A percentile compares a stretch with the other conserved stretches of the same genome.
Conservation (phyloP, 2,113 vertebrate genomes). For the Enhydra lutris region DNA sequence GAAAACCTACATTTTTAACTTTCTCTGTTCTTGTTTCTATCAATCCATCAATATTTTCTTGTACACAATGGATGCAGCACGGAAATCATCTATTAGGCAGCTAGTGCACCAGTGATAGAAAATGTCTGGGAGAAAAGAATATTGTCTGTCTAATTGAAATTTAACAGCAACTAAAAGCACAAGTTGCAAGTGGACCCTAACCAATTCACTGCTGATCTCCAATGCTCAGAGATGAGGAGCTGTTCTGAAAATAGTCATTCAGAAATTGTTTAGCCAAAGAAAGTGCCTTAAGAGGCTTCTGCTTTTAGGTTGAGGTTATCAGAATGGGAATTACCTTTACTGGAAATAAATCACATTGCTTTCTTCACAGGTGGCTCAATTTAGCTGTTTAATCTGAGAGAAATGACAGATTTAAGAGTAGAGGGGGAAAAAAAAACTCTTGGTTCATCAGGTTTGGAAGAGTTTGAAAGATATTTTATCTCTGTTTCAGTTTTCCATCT, state of each 20-base stretch:
- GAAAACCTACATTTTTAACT: background rate
- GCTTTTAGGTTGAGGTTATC: slow-evolving; percentile 33
- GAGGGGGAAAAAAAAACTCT: background rate
- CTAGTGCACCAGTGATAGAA: background rate
- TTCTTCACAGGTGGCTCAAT: slow-evolving; percentile 57
- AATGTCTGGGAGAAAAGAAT: background rate
- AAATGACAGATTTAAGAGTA: slow-evolving; percentile 62
- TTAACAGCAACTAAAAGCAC: background rate
- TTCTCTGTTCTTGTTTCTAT: background rate
- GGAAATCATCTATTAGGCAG: background rate
- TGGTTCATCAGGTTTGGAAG: slow-evolving; percentile 48
- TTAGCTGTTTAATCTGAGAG: slow-evolving; percentile 71
- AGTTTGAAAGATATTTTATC: slow-evolving; percentile 55
- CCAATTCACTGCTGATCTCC: background rate
- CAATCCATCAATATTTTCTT: background rate
- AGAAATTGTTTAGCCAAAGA: slow-evolving; percentile 1
- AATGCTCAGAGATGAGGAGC: background rate
- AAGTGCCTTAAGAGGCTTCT: background rate
- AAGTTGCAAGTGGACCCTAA: background rate
- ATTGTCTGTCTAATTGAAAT: background rate
- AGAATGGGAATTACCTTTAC: slow-evolving; percentile 47
- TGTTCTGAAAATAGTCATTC: background rate
- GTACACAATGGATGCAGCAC: fast-evolving
- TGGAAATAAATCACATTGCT: slow-evolving; percentile 61
- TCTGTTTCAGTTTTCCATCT: slow-evolving; percentile 35